These are phyloP conservation scores for Chloroclystis v-ata DNA, from an alignment of 2,888 invertebrate genomes.

Conservation along the genomic window DNA sequence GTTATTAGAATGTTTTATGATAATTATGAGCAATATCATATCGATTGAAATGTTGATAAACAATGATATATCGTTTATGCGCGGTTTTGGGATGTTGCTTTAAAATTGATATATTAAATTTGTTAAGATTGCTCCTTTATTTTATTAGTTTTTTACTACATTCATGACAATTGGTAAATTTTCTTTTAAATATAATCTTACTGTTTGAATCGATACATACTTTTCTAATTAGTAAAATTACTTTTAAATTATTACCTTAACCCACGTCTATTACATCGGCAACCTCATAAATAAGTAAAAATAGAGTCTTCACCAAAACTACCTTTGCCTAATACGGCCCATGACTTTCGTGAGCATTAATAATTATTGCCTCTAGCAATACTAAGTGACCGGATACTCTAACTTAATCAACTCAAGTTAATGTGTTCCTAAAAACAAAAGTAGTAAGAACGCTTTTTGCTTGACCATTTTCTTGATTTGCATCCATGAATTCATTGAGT, in stretches of 20 bases:
- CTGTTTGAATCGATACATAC: too few species aligned
- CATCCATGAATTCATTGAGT: constrained; percentile 71
- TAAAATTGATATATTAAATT: neutral
- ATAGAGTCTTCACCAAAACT: constrained; percentile 57
- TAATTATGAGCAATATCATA: constrained; percentile 8
- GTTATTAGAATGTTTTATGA: constrained; percentile 25
- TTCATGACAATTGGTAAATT: too few species aligned
- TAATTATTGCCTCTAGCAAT: constrained; percentile 68
- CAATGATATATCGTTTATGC: constrained; percentile 2
- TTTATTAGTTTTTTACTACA: too few species aligned
- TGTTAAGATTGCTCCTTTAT: too few species aligned
- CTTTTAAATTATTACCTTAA: constrained; percentile 23
- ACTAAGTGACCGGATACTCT: constrained; percentile 68
- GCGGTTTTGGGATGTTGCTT: neutral
- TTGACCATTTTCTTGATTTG: constrained; percentile 43
- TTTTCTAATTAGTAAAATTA: constrained; percentile 23
- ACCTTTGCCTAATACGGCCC: constrained; percentile 64
- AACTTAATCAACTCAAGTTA: constrained; percentile 27
- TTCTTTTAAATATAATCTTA: too few species aligned
- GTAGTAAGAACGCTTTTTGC: constrained; percentile 30
- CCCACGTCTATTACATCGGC: constrained; percentile 31
- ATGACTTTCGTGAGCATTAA: constrained; percentile 62
- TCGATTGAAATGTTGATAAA: constrained; percentile 14
- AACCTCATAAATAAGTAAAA: constrained; percentile 39
- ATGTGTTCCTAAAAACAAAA: constrained; percentile 23